Base-by-base conservation (phyloP, 1,140 invertebrate genomes). In the Vanessa tameamea region DNA sequence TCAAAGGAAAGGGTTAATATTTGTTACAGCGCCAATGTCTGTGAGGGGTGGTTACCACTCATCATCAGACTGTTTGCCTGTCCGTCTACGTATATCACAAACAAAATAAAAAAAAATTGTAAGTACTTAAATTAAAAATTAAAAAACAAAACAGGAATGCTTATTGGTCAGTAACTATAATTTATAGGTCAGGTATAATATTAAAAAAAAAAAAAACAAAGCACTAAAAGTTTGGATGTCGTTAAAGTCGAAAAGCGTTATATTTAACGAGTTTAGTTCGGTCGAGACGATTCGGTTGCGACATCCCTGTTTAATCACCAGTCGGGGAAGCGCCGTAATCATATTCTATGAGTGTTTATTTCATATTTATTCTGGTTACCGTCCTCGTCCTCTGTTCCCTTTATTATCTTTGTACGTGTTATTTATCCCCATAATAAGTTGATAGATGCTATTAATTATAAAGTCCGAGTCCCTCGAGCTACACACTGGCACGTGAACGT, bases 321-420 rank as follows among this genome's bases (percentile, higher is more conserved):
- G 64, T 31, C 61, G 64, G 65, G 73, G 69, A 64, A 50, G 69
- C 69, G 64, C 7, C 59, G 64, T 83, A 83, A 83, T 79, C 79
- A 77, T 63, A 73, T 73, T 78, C 72, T 79, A 81, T 81, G 79
- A 79, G 67, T 79, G 79, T 81, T 83, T 87, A 86, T 85, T 82
- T 87, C 79, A 83, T 88, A 86, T 85, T 85, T 86, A 82, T 84
- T 82, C 78, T 65, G 75, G 70, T 67, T 71, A 74, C 77, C 76
- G 80, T 79, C 77, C 78, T 76, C 72, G 76, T 75, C 85, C 83
- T 53, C 53, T 83, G 75, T 78, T 78, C 77, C 78, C 76, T 80
- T 84, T 85, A 79, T 85, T 83, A 80, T 78, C 77, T 78, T 79
- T 31, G 47, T 77, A 80, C 55, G 57, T 61, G 65, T 69, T 73